These are phyloP conservation scores for Sericinus montela DNA, from an alignment of 2,888 invertebrate genomes.

Conservation along the genomic window DNA sequence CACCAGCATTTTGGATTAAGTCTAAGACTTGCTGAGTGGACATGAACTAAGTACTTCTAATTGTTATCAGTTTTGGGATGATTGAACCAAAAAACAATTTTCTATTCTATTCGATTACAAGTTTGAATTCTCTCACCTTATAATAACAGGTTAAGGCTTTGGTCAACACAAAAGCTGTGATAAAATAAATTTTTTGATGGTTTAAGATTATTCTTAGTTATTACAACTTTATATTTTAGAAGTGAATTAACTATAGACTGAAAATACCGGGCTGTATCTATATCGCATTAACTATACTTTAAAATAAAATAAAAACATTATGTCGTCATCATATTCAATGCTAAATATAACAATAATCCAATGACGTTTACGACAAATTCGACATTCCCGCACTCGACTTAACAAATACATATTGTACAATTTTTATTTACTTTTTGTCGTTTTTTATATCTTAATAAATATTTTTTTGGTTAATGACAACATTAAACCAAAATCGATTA, in stretches of 20 bases:
- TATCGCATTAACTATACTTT: slow-evolving; percentile 2
- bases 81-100: too few species aligned
- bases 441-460: slow-evolving; percentile 28
- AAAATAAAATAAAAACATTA: not conserved
- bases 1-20: too few species aligned
- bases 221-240: not conserved
- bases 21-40: too few species aligned
- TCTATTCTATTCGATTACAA: too few species aligned
- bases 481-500: slow-evolving; percentile 27
- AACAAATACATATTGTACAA: slow-evolving; percentile 11
- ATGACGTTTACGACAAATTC: not conserved
- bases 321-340: not conserved
- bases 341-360: not conserved
- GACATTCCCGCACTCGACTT: not conserved
- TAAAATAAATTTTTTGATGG: not conserved
- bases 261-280: slow-evolving; percentile 5
- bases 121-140: too few species aligned
- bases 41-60: too few species aligned
- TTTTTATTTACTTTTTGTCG: slow-evolving; percentile 32
- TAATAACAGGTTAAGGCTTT: too few species aligned
- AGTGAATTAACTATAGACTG: not conserved
- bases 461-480: slow-evolving; percentile 29
- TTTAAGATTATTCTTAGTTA: not conserved
- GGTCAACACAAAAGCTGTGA: too few species aligned
- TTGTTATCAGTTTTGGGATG: too few species aligned